Conservation (phyloP, 2,113 vertebrate genomes). For the Eira barbara region DNA sequence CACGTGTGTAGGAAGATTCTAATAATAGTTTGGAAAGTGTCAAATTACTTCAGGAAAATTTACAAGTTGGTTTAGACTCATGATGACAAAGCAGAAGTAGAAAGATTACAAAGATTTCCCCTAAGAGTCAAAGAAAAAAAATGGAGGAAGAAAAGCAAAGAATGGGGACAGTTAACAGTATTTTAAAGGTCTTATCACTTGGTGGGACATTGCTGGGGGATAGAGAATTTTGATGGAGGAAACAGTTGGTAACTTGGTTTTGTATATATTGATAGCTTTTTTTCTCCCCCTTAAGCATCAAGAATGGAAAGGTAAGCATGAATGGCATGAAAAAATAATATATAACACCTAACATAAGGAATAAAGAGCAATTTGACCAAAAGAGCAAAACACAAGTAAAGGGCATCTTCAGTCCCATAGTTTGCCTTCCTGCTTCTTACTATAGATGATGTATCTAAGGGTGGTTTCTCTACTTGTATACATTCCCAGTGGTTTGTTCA, state of each 20-base stretch:
- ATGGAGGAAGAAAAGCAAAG: no score
- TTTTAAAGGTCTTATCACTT: not conserved
- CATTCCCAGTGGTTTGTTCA: not conserved
- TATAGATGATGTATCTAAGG: not conserved
- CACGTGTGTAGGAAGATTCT: not conserved
- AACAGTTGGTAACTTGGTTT: not conserved
- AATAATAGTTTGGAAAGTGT: slow-evolving; percentile 1
- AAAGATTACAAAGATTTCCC: not conserved
- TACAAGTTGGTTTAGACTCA: not conserved
- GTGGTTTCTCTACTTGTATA: not conserved
- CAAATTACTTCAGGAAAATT: not conserved
- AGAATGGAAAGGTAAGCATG: not conserved
- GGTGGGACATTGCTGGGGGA: not conserved
- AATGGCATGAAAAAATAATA: not conserved
- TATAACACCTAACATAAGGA: not conserved
- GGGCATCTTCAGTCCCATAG: not conserved
- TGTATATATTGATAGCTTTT: not conserved
- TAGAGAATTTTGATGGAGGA: not conserved
- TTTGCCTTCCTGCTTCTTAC: not conserved
- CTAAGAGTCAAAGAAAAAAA: not conserved
- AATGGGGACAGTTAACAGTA: not conserved
- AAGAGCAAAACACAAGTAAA: not conserved
- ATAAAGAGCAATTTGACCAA: not conserved
- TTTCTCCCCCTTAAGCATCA: not conserved
- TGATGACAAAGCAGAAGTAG: not conserved